Percentiles rank a stretch among this genome's conserved stretches.
These are phyloP conservation scores for Channa maculata DNA, from an alignment of 2,113 vertebrate genomes.

Conservation along the genomic window DNA sequence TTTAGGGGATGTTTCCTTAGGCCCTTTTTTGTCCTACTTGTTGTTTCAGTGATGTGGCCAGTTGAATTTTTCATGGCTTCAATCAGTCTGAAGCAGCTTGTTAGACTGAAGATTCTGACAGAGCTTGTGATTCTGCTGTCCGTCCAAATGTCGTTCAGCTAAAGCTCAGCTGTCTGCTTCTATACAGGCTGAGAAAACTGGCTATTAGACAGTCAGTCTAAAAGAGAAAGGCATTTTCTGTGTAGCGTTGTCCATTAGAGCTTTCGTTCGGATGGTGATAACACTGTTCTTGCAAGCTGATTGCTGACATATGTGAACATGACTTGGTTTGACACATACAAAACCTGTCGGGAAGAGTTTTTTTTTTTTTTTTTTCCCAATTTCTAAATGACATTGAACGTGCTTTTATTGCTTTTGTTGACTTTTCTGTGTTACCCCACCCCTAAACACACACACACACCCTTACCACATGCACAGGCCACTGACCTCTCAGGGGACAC, in stretches of 20 bases:
- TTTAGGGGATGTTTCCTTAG: constrained; percentile 35
- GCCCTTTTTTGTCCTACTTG: constrained; percentile 28
- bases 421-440: too few species aligned
- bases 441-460: too few species aligned
- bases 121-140: constrained; percentile 44
- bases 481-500: too few species aligned
- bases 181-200: constrained; percentile 24
- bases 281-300: constrained; percentile 1
- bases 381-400: too few species aligned
- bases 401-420: too few species aligned
- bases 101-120: constrained; percentile 60
- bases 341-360: background rate
- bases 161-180: constrained; percentile 51
- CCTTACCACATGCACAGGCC: too few species aligned
- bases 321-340: background rate
- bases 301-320: constrained; percentile 11
- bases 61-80: constrained; percentile 57
- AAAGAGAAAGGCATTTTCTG: background rate
- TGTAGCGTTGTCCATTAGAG: background rate
- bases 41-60: constrained; percentile 50
- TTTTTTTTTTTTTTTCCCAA: too few species aligned
- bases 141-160: constrained; percentile 40
- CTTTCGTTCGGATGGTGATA: background rate
- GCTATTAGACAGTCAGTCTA: constrained; percentile 17
- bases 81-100: constrained; percentile 59